Evolutionary conservation across 2,113 vertebrate genomes (phyloP).

Genomic region (Crotalus horridus): DNA sequence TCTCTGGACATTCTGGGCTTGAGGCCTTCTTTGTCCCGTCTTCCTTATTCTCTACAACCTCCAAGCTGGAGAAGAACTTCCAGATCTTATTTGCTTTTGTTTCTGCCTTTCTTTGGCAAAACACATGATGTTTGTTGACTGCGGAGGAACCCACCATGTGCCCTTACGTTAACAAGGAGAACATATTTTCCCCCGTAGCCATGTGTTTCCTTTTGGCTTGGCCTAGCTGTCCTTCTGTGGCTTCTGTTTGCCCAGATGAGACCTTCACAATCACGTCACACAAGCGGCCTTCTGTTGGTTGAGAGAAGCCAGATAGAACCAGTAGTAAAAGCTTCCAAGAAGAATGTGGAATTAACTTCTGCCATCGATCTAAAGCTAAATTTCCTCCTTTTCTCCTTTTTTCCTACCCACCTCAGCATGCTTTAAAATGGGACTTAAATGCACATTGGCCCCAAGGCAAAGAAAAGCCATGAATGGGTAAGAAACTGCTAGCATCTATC

Average conservation of each 20-base stretch:
- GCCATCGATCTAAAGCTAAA: not conserved
- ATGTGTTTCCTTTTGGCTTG: not conserved
- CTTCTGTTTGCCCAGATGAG: constrained; percentile 25
- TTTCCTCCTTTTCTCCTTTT: not conserved
- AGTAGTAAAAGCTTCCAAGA: not conserved
- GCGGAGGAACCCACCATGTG: not conserved
- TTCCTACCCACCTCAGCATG: not conserved
- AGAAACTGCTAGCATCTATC: not conserved
- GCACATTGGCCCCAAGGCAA: not conserved
- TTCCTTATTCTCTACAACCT: not conserved
- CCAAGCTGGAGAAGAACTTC: not conserved
- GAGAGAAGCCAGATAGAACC: not conserved
- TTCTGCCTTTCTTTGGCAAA: not conserved
- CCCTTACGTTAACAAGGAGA: constrained; percentile 4
- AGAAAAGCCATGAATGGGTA: not conserved
- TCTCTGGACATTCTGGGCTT: not conserved
- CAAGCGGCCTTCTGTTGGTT: not conserved
- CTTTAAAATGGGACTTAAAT: not conserved
- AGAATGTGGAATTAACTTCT: not conserved
- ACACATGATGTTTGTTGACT: constrained; percentile 4
- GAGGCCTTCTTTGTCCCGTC: not conserved
- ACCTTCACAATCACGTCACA: not conserved
- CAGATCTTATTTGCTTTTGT: too few relatives aligned
- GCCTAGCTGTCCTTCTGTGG: not conserved
- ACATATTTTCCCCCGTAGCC: not conserved